Evolutionary conservation across 2,113 vertebrate genomes (phyloP), one percentile per base, ranked within the genome.

Genomic region (Vulpes lagopus): DNA sequence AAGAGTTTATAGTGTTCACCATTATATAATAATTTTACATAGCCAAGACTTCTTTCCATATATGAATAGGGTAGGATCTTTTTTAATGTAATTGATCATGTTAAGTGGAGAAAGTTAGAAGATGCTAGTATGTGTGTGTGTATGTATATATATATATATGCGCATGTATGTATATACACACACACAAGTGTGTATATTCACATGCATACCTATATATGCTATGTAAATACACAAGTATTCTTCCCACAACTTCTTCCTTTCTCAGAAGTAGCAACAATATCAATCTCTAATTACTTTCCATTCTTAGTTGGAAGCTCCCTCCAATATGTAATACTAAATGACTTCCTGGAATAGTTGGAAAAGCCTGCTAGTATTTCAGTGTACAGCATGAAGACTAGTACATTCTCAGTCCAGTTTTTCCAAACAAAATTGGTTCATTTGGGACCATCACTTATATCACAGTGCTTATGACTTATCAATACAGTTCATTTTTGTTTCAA

Each of bases 31-130:
- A 76, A 57, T 91, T 92, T 95, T 94, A 79, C 15, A 59, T 90
- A 67, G 20, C 53, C 12, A 89, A 27, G 51, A 64, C 30, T 92
- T 74, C 49, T 74, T 91, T 71, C 51, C 23, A 49, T 93, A n/a
- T 15, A 27, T 59, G 65, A 82, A n/a, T 82, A 78, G 53, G 32
- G 89, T 86, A 89, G 9, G 32, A 88, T 51, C 12, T 84, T 89
- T 96, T 91, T 92, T 91, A 49, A 27, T 94, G 30, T 90, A 59
- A 32, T 38, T 53, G 53, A 91, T 65, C 85, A 86, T 64, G 91
- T 84, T 95, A 74, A 94, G 19, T 38, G 38, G 92, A 15, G 55
- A 20, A 89, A 84, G 19, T 84, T 92, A 93, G 32, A 96, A 80
- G 49, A 83, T 79, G 49, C 57, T 81, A 17, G 32, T 81, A 11